phyloP scores from a whole-genome alignment of 1,140 invertebrate species.

The Atopsyche davidsoni region DNA sequence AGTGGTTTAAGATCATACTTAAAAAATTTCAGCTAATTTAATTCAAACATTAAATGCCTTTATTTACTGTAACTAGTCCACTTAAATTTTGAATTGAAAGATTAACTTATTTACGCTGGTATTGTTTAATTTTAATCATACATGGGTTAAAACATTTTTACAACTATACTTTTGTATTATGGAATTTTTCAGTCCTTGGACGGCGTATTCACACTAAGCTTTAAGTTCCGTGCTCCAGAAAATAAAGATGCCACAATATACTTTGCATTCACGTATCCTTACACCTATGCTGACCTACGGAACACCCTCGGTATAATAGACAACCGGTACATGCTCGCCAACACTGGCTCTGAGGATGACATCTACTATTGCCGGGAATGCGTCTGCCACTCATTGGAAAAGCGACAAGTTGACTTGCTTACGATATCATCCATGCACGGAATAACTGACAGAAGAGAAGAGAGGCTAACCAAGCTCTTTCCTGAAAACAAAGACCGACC shows the following conservation, averaged over 20 bases:
- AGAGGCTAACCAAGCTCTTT: constrained; percentile 70
- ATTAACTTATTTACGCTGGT: constrained; percentile 13
- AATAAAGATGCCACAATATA: constrained; percentile 69
- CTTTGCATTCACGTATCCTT: constrained; percentile 91
- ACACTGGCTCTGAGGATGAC: constrained; percentile 49
- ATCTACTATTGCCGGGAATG: constrained; percentile 85
- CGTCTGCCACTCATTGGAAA: constrained; percentile 76
- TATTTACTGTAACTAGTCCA: neutral
- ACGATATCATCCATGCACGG: constrained; percentile 83
- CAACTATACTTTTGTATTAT: constrained; percentile 1
- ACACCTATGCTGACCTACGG: constrained; percentile 77
- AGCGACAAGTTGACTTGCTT: constrained; percentile 75
- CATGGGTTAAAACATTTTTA: too few relatives aligned
- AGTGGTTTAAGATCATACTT: too few relatives aligned
- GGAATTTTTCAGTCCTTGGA: constrained; percentile 55
- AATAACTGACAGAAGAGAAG: constrained; percentile 64
- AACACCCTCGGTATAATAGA: constrained; percentile 61
- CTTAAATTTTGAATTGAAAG: constrained; percentile 10
- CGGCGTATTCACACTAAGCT: constrained; percentile 72
- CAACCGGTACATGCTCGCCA: constrained; percentile 47
- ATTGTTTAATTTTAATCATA: constrained; percentile 3
- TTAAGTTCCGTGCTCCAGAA: constrained; percentile 69
- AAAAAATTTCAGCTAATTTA: too few relatives aligned
- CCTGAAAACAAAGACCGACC: constrained; percentile 63
- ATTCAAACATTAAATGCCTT: constrained; percentile 9